Evolutionary conservation across 2,797 vertebrate genomes (phyloP).

Genomic region (Ceryle rudis): DNA sequence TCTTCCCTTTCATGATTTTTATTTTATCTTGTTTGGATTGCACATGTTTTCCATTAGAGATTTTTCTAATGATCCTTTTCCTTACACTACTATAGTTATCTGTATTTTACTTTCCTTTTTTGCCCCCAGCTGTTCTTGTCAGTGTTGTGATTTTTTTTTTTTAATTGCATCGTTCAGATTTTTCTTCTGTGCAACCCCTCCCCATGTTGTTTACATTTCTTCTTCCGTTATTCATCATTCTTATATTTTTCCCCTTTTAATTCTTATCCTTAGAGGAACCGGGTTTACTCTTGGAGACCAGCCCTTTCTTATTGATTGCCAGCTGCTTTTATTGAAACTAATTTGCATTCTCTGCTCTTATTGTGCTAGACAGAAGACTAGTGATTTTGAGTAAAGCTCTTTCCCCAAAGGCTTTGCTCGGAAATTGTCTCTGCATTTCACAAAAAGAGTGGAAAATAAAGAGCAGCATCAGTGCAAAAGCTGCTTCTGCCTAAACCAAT

Average conservation of each 20-base stretch:
- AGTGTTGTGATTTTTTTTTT: background rate
- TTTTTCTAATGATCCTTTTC: background rate
- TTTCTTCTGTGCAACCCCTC: background rate
- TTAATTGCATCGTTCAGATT: background rate
- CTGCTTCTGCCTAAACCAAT: conserved; percentile 46
- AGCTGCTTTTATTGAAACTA: conserved; percentile 63
- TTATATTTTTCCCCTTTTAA: conserved; percentile 45
- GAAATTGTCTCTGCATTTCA: conserved; percentile 57
- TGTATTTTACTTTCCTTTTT: background rate
- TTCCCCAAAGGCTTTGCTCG: conserved; percentile 48
- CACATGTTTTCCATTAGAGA: background rate
- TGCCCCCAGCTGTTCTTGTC: background rate
- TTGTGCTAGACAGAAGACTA: conserved; percentile 65
- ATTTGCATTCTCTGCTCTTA: conserved; percentile 74
- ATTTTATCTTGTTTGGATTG: background rate
- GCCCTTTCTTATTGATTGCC: conserved; percentile 64
- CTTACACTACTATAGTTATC: background rate
- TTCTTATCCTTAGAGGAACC: conserved; percentile 51
- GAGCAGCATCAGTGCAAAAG: conserved; percentile 44
- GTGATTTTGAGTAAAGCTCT: conserved; percentile 68
- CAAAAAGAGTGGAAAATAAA: conserved; percentile 53
- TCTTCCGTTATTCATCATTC: conserved; percentile 8
- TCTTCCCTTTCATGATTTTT: background rate
- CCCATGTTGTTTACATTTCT: conserved; percentile 17
- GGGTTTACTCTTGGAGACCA: conserved; percentile 30